Base-by-base conservation (phyloP, 1,140 invertebrate genomes). In the Monomorium pharaonis region DNA sequence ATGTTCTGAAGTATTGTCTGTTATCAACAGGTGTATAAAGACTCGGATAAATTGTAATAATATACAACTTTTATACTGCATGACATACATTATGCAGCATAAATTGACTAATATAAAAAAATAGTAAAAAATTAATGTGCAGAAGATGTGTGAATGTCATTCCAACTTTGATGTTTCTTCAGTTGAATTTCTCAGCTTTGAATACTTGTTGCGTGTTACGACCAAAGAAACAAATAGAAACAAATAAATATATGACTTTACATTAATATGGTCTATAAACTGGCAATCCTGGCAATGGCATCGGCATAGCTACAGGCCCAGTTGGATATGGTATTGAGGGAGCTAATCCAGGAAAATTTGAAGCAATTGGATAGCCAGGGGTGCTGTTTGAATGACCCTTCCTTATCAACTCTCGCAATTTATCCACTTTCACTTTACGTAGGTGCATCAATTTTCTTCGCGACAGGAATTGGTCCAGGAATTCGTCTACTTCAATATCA, bases 391-490 rank as follows among this genome's bases (percentile, higher is more conserved):
- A 88, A 87, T 95, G 88, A 12, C 87, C 86, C 87, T 95, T 93
- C 94, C 96, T 96, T 49, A 98, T 95, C 2, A 98, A 92, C 92
- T 98, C 98, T 75, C 96, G 95, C 96, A 98, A 97, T 95, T 98
- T 98, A 75, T 98, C 98, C 18, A 97, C 96, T 95, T 98, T 98
- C 0, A 98, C 96, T 92, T 97, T 96, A 54, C 97, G 95, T 58
- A 98, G 89, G 92, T 98, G 98, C 96, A 98, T 98, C 47, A 96
- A 93, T 92, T 97, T 98, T 14, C 98, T 95, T 87, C 96, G 95
- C 2, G 95, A 95, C 69, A 97, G 95, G 94, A 98, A 98, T 77
- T 98, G 96, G 49, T 97, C 97, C 9, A 98, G 93, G 92, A 98
- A 98, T 83, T 96, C 96, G 27, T 98, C 98, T 0, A 98, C 95